Base-by-base conservation (phyloP, 2,113 vertebrate species). In the Vulpes vulpes region DNA sequence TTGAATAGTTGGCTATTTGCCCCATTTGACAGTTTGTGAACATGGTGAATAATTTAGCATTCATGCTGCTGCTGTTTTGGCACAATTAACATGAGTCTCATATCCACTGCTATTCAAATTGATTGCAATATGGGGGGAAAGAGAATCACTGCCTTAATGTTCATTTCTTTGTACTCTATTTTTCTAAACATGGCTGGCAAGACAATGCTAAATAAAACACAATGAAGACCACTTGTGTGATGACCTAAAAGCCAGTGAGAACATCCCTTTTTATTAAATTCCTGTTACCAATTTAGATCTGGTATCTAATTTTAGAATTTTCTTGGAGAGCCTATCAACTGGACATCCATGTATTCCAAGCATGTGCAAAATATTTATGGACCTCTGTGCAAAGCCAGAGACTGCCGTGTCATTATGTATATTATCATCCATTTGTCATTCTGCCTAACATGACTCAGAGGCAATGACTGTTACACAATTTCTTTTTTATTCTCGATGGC, bases 21-120 rank as follows among this genome's bases (percentile, higher is more conserved):
- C 98, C 94, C 96, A 97, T 98, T 96, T 98, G 98, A 98, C 98
- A 98, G 98, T 98, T 98, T 98, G 97, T 96, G 98, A 98, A 98
- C 97, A 98, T 97, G 96, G 96, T 97, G 97, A 98, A 98, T 98
- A 98, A 98, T 99, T 98, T 98, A 98, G 96, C 79, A 95, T 98
- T 96, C 98, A 94, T 98, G 86, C 94, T 10, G 94, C 98, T 98
- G 96, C 98, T 98, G 98, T 99, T 99, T 98, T 98, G 98, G 98
- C 97, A 92, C 97, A 96, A 97, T 96, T 92, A 97, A 87, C 89
- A 90, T 93, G 98, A 98, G 98, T 98, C 84, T 38, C 95, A 85
- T 97, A 98, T 97, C 98, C 32, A 69, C 49, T 91, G 89, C 94
- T 98, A 98, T 98, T 97, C 94, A 96, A 95, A 98, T 87, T 90